Evolutionary conservation across 2,888 invertebrate genomes (phyloP), one percentile per base, ranked within the genome.

Genomic region (Alcis repandata): DNA sequence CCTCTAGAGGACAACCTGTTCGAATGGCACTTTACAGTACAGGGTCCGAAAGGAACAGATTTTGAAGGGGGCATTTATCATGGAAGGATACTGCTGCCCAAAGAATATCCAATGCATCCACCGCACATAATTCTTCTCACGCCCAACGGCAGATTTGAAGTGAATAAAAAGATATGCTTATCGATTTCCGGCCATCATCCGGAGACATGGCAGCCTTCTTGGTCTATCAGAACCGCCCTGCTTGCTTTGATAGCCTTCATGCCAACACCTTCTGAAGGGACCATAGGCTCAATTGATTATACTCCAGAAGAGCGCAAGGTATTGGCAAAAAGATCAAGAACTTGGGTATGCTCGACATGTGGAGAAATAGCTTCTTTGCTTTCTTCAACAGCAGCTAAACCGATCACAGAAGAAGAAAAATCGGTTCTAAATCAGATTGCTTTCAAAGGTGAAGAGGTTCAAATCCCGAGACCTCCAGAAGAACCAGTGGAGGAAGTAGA

Each of bases 141-240:
- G 22, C 98, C 98, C 1, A 99, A 98, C 88, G 98, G 98, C 51
- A 95, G 99, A 73, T 99, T 99, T 91, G 98, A 98, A 92, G 95
- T 95, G 9, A 97, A 98, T 86, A 98, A 97, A 87, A 99, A 99
- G 90, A 98, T 99, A 79, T 99, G 99, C 85, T 91, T 99, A 73
- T 98, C 98, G 70, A 99, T 99, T 79, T 98, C 98, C 67, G 98
- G 98, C 6, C 97, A 98, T 89, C 99, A 99, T 87, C 99, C 98
- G n/a, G 99, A 99, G 88, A 98, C 98, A 40, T 99, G 99, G 99
- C 98, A 98, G 83, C 99, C 99, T 27, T 98, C 98, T 2, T 99
- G 99, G 99, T 98, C 98, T 33, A 98, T 99, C 73, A 94, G 98
- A 69, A 99, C 98, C 58, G 98, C 98, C 11, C 91, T 99, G 63